phyloP scores from a whole-genome alignment of 2,888 invertebrate genomes.

The Dione juno region DNA sequence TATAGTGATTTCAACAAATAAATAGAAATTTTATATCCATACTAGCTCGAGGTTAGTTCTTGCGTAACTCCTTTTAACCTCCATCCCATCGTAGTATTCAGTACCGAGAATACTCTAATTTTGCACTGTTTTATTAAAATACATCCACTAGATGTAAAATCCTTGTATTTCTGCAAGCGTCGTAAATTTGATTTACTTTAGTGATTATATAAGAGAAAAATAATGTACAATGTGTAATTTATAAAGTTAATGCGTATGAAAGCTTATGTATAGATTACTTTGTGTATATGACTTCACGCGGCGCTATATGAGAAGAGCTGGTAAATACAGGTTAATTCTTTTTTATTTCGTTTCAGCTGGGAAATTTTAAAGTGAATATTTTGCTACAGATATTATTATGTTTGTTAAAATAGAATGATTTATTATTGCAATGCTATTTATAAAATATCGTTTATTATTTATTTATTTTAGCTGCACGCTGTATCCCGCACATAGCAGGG shows the following conservation, averaged over 20 bases:
- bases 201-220: conserved; percentile 24
- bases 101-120: conserved; percentile 28
- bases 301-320: background rate
- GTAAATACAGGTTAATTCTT: conserved; percentile 9
- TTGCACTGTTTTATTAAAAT: conserved; percentile 26
- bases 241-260: conserved; percentile 3
- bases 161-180: conserved; percentile 23
- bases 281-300: background rate
- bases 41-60: conserved; percentile 17
- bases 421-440: background rate
- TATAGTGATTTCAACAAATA: background rate
- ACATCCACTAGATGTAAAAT: conserved; percentile 25
- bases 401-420: background rate
- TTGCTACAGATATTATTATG: background rate
- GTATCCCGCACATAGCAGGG: no score
- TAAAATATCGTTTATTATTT: no score
- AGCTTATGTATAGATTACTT: background rate
- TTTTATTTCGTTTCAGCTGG: background rate
- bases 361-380: background rate
- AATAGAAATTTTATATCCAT: conserved; percentile 20
- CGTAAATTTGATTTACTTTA: conserved; percentile 28
- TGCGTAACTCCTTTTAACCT: conserved; percentile 30
- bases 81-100: conserved; percentile 11
- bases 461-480: no score
- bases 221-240: conserved; percentile 18